A percentile compares a stretch with the other conserved stretches of the same genome.
Evolutionary conservation across 2,797 vertebrate species (phyloP).

Genomic region (Pangasius djambal): DNA sequence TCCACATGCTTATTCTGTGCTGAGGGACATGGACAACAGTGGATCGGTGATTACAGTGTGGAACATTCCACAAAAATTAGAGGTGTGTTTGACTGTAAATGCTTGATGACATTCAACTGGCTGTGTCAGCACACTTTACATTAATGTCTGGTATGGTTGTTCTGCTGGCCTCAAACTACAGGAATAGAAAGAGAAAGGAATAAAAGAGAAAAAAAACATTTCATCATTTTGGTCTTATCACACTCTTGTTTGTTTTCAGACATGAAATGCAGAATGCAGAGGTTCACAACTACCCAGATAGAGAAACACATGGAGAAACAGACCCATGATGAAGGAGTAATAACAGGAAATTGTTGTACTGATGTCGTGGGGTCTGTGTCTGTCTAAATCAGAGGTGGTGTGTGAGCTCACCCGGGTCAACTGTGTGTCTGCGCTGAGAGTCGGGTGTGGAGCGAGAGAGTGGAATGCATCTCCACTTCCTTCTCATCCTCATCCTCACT

Average conservation of each 20-base stretch:
- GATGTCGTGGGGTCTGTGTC: neutral
- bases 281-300: neutral
- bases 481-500: neutral
- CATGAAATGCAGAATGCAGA: neutral
- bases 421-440: neutral
- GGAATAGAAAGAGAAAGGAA: neutral
- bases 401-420: slow-evolving; percentile 9
- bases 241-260: neutral
- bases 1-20: neutral
- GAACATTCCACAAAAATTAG: neutral
- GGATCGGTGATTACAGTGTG: neutral
- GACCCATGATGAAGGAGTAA: slow-evolving; percentile 1
- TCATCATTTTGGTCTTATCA: neutral
- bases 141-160: neutral
- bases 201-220: neutral
- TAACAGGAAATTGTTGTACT: slow-evolving; percentile 14
- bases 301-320: neutral
- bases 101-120: neutral
- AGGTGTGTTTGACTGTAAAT: neutral
- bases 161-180: neutral
- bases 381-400: slow-evolving; percentile 3
- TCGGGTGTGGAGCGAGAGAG: neutral
- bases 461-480: neutral
- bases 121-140: neutral
- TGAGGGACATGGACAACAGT: neutral